Evolutionary conservation across 2,113 vertebrate genomes (phyloP), one percentile per base, ranked within the genome.

Genomic region (Scolopax mira): DNA sequence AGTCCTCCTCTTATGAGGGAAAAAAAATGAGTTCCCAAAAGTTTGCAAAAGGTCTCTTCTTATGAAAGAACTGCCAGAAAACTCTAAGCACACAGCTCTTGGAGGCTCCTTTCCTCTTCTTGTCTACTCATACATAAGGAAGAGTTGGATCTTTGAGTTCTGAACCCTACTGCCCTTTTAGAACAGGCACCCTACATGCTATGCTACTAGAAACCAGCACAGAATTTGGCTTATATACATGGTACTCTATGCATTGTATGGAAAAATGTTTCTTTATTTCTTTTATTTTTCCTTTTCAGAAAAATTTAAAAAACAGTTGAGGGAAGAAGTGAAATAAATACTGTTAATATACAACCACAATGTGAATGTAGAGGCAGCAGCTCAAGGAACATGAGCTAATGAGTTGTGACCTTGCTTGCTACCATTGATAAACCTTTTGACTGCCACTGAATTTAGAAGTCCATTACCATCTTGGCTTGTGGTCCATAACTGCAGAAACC

Each of bases 181-280:
- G 7, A 49, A 30, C 7, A 44, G 24, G 18, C 31, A 49, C 2
- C 46, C 18, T 27, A 22, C 7, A 5, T 5, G 33, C 18, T 51
- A 1, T 44, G 41, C 61, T 82, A 24, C 48, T 52, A 88, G 28
- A 17, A 42, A 31, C 42, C 18, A 24, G 0, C 2, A 4, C 22
- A 54, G 41, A 44, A 41, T 25, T 83, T 4, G 0, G 0, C 28
- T 73, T 42, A 10, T 6, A 3, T 12, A 31, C 7, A 3, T 33
- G 52, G 41, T 7, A 55, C 7, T 2, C 21, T 22, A 3, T 28
- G 17, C 30, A 39, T 9, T 55, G 27, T 4, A 18, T 23, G 30
- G 51, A 33, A 78, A 79, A 79, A 31, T 8, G 5, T 8, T n/a
- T 42, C 6, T 72, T 58, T 49, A 24, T 67, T 66, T 65, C 11